Evolutionary conservation across 2,113 vertebrate genomes (phyloP), one percentile per base, ranked within the genome.

Genomic region (Dasypus novemcinctus): DNA sequence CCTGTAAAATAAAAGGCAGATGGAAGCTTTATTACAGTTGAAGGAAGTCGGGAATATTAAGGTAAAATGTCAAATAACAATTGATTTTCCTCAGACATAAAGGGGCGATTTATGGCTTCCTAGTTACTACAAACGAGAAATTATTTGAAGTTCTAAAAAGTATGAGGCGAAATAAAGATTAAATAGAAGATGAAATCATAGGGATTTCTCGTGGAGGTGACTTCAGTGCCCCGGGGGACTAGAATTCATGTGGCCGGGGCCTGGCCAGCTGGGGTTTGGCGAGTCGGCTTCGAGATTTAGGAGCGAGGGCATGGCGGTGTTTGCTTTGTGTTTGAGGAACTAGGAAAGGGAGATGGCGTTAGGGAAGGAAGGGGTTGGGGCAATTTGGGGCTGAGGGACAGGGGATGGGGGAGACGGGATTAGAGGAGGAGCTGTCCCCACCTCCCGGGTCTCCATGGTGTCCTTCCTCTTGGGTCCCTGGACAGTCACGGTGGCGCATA

Each of bases 1-100:
- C 98, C 98, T 96, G 97, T 97, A 97, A 97, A 97, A 98, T 97
- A 97, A 98, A 97, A 98, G 96, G 97, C 96, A 98, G 98, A 98
- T 98, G 97, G 97, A 97, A 91, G 95, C 97, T 98, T 98, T 98
- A 98, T 97, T 97, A 93, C 94, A 93, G 98, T 96, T 95, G 97
- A 97, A 98, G 98, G 98, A 98, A 98, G 98, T 98, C 91, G 12
- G 97, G 95, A 97, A 98, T 97, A 98, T 98, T 97, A 98, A 98
- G 97, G 97, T 97, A 98, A 97, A 97, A 97, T 97, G 98, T 98
- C 98, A 98, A 97, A 97, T 96, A 97, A 97, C 97, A 96, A 98
- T 98, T 98, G 97, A 98, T 98, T 98, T 98, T 98, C 96, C 89
- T 92, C 95, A 96, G 96, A 97, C 97, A 98, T 97, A 98, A 98